phyloP scores from a whole-genome alignment of 1,140 invertebrate species.

The Amphibalanus amphitrite region DNA sequence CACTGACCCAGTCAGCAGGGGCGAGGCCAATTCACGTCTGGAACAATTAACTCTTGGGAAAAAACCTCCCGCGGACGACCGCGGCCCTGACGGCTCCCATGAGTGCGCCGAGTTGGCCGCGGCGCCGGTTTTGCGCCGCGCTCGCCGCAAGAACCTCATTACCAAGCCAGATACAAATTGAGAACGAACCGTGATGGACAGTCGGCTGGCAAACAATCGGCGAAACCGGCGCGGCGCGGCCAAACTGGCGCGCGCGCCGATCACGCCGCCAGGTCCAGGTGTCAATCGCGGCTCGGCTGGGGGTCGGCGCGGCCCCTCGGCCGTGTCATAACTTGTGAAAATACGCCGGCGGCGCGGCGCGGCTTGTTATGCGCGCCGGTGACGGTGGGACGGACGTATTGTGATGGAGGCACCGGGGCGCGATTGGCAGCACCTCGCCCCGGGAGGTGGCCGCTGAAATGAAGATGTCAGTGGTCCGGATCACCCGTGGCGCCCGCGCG shows the following conservation, averaged over 20 bases:
- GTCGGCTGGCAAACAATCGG: background rate
- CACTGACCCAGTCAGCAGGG: too few relatives aligned
- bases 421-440: background rate
- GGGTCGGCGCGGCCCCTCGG: background rate
- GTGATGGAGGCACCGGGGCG: slow-evolving; percentile 3
- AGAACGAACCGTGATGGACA: background rate
- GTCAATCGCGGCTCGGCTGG: background rate
- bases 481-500: background rate
- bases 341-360: background rate
- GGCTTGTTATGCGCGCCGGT: background rate
- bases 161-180: background rate
- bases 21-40: too few relatives aligned
- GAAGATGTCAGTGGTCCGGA: background rate
- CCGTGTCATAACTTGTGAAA: slow-evolving; percentile 3
- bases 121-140: background rate
- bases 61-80: too few relatives aligned
- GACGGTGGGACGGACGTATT: background rate
- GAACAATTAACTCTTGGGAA: too few relatives aligned
- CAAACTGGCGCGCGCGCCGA: background rate
- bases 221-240: background rate
- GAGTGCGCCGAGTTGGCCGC: too few relatives aligned
- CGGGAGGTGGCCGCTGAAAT: background rate
- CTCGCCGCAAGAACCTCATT: background rate
- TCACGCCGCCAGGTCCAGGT: background rate
- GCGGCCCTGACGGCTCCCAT: too few relatives aligned